Evolutionary conservation across 2,888 invertebrate species (phyloP).

Genomic region (Hanleya hanleyi): DNA sequence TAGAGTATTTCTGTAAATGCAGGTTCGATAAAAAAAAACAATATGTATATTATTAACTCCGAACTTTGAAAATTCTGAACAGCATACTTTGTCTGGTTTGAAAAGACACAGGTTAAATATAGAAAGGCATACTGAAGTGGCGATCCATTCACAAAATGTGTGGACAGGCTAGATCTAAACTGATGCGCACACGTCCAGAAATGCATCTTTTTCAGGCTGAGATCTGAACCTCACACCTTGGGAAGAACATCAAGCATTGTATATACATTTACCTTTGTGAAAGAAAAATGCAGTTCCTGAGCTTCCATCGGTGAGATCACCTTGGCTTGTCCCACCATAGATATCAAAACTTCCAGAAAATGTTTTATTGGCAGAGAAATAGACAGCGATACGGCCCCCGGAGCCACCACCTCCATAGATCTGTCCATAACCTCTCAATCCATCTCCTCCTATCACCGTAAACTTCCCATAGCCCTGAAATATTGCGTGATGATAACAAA

Average conservation of each 20-base stretch:
- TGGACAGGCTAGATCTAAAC: no score
- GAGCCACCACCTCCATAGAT: slow-evolving; percentile 54
- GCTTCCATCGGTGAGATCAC: slow-evolving; percentile 42
- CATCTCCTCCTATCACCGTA: slow-evolving; percentile 52
- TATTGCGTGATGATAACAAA: neutral
- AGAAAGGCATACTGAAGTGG: no score
- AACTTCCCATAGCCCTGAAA: slow-evolving; percentile 58
- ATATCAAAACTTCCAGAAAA: slow-evolving; percentile 33
- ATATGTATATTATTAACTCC: no score
- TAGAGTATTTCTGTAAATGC: no score
- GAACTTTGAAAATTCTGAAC: no score
- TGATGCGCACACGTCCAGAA: no score
- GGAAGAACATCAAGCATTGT: no score
- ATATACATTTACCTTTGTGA: slow-evolving; percentile 59
- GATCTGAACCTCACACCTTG: neutral
- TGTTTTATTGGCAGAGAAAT: slow-evolving; percentile 23
- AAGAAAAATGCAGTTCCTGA: slow-evolving; percentile 59
- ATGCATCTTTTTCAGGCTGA: neutral
- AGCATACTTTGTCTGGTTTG: no score
- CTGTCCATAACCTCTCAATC: no score
- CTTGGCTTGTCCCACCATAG: slow-evolving; percentile 46
- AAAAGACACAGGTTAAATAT: no score
- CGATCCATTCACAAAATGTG: no score
- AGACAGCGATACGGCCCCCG: slow-evolving; percentile 56
- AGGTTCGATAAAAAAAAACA: no score